phyloP scores from a whole-genome alignment of 2,888 invertebrate species.

The Melanargia galathea region DNA sequence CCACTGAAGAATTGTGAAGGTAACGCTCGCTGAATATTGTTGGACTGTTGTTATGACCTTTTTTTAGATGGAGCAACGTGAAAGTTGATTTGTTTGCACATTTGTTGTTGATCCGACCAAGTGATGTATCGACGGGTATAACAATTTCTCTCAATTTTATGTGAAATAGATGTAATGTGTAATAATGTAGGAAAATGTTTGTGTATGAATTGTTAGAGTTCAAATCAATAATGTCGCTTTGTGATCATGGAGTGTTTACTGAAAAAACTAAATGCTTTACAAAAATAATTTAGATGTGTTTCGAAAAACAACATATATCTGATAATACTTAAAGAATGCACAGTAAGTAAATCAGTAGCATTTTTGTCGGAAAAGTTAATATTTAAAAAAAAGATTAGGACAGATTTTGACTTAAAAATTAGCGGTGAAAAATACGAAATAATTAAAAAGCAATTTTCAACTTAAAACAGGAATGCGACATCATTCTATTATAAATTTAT shows the following conservation, averaged over 20 bases:
- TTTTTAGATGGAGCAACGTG: background rate
- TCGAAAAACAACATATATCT: too few species aligned
- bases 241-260: background rate
- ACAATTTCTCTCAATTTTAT: background rate
- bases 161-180: background rate
- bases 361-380: background rate
- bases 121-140: background rate
- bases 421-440: background rate
- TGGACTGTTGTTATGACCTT: conserved; percentile 11
- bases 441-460: background rate
- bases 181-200: background rate
- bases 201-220: conserved; percentile 7
- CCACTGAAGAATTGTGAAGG: conserved; percentile 79
- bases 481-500: background rate
- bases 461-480: too few species aligned
- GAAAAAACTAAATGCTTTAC: background rate
- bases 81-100: conserved; percentile 3
- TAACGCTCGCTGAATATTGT: conserved; percentile 41
- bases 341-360: too few species aligned
- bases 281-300: background rate
- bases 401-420: background rate
- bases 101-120: conserved; percentile 4
- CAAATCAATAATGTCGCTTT: conserved; percentile 4
- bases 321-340: too few species aligned
- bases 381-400: too few species aligned